A percentile compares a stretch with the other conserved stretches of the same genome.
Conservation (phyloP, 1,140 invertebrate species). For the Muscidifurax raptorellus region DNA sequence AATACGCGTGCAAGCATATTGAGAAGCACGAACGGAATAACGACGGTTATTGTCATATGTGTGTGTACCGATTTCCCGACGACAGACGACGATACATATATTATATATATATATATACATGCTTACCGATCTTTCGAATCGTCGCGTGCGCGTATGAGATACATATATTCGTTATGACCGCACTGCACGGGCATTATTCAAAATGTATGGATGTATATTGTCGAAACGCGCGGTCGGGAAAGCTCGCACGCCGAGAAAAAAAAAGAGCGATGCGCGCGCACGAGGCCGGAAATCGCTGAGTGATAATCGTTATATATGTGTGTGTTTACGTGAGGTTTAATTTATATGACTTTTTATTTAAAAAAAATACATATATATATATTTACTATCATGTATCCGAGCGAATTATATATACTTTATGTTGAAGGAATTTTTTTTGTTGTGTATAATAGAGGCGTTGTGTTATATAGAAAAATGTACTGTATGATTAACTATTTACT, state of each 20-base stretch:
- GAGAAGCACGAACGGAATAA: no score
- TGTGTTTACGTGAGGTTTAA: conserved; percentile 39
- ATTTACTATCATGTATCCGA: not conserved
- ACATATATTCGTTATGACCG: not conserved
- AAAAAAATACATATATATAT: not conserved
- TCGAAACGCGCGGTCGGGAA: not conserved
- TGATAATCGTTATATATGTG: conserved; percentile 30
- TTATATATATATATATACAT: not conserved
- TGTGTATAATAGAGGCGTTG: conserved; percentile 9
- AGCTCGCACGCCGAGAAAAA: not conserved
- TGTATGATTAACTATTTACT: not conserved
- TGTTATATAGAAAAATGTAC: not conserved
- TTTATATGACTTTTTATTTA: conserved; percentile 42
- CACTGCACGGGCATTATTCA: conserved; percentile 19
- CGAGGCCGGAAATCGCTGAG: conserved; percentile 18
- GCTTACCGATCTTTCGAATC: not conserved
- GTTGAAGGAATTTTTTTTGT: not conserved
- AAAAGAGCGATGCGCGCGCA: not conserved
- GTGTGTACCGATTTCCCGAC: not conserved
- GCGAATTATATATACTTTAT: not conserved
- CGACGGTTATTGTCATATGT: no score
- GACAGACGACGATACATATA: not conserved
- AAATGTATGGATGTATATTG: not conserved
- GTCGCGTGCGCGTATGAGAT: not conserved
- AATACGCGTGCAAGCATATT: no score